Evolutionary conservation across 2,797 vertebrate genomes (phyloP).

Genomic region (Hydrolagus colliei): DNA sequence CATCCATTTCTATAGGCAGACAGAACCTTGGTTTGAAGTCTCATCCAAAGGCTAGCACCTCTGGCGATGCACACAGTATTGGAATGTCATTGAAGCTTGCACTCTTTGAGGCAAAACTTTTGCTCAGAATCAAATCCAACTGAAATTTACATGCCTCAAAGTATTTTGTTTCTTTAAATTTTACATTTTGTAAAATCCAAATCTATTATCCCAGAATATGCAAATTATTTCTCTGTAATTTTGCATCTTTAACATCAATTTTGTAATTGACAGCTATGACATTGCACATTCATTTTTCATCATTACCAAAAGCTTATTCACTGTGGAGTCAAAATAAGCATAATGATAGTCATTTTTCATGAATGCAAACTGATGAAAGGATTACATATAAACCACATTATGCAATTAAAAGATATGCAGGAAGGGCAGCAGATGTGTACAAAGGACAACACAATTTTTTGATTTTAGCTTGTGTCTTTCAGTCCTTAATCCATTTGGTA

Average conservation of each 20-base stretch:
- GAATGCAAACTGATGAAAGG: not conserved
- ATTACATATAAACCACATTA: not conserved
- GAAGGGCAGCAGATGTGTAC: not conserved
- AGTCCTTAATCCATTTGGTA: not conserved
- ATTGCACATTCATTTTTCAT: constrained; percentile 30
- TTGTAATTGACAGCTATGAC: constrained; percentile 18
- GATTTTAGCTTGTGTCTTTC: not conserved
- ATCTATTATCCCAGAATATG: not conserved
- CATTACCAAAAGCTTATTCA: not conserved
- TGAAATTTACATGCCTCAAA: too few species aligned
- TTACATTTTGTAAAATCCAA: not conserved
- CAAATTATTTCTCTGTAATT: constrained; percentile 6
- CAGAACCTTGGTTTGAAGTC: too few species aligned
- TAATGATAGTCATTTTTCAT: not conserved
- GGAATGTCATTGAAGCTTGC: too few species aligned
- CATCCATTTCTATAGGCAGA: too few species aligned
- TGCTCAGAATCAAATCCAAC: too few species aligned
- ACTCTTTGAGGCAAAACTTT: too few species aligned
- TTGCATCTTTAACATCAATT: constrained; percentile 21
- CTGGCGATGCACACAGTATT: too few species aligned
- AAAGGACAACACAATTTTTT: not conserved
- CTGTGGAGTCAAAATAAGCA: not conserved
- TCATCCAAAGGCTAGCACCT: too few species aligned
- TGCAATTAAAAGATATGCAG: not conserved
- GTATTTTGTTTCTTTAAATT: not conserved